phyloP scores from a whole-genome alignment of 2,797 vertebrate species.

The Arremon brunneinucha region DNA sequence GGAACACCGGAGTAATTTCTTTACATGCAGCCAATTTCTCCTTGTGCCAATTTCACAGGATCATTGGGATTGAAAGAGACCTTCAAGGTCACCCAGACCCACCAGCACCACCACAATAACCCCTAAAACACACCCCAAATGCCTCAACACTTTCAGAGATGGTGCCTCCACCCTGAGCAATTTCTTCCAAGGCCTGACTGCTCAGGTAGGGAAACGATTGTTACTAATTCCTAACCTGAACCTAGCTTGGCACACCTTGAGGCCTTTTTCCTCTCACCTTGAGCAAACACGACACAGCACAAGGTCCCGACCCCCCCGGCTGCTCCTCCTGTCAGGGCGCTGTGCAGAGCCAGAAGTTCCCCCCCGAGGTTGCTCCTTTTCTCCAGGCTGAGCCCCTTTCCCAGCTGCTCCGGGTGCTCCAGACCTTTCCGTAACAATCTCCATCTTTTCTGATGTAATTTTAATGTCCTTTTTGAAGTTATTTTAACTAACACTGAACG shows the following conservation, averaged over 20 bases:
- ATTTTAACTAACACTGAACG: not conserved
- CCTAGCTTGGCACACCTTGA: not conserved
- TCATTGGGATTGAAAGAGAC: not conserved
- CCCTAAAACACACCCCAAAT: not conserved
- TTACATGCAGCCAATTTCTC: not conserved
- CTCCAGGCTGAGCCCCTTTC: not conserved
- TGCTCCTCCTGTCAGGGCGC: not conserved
- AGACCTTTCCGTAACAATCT: not conserved
- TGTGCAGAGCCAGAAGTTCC: not conserved
- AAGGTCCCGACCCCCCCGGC: not conserved
- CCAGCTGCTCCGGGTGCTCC: not conserved
- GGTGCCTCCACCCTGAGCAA: not conserved
- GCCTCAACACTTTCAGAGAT: not conserved
- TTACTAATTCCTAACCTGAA: not conserved
- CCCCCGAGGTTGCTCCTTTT: not conserved
- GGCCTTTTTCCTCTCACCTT: not conserved
- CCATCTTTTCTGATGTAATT: too few species aligned
- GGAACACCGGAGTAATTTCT: accelerated
- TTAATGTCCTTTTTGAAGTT: not conserved
- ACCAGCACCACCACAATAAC: not conserved
- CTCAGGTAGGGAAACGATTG: not conserved
- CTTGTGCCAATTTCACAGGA: not conserved
- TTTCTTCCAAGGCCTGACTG: not conserved
- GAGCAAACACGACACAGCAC: not conserved
- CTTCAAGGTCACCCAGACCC: not conserved